Percentiles rank a stretch among this genome's conserved stretches.
These are phyloP conservation scores for Phylloscopus trochilus DNA, from an alignment of 2,113 vertebrate genomes.

Conservation along the genomic window DNA sequence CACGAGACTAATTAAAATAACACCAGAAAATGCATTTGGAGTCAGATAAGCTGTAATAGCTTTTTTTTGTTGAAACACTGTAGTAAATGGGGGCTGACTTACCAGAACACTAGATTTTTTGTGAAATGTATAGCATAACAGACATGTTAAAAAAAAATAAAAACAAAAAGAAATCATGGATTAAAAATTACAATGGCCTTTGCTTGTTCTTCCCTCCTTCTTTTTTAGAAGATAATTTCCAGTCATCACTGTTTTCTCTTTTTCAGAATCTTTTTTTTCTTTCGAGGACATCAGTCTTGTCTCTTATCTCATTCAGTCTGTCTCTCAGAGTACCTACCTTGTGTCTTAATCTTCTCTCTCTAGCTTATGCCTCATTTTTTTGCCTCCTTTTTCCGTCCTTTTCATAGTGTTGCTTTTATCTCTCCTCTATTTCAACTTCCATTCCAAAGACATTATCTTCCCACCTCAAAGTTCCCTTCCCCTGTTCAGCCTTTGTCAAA, in stretches of 20 bases:
- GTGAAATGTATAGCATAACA: neutral
- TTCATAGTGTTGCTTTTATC: neutral
- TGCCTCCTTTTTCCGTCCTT: neutral
- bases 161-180: neutral
- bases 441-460: neutral
- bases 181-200: neutral
- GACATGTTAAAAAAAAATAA: neutral
- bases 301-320: neutral
- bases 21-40: neutral
- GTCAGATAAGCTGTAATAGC: neutral
- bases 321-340: neutral
- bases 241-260: neutral
- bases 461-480: neutral
- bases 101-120: neutral
- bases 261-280: neutral
- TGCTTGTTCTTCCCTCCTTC: neutral
- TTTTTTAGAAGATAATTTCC: neutral
- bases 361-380: neutral
- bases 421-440: neutral
- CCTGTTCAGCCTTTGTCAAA: neutral
- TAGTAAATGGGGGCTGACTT: neutral
- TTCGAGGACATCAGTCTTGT: neutral
- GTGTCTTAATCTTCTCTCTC: neutral
- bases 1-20: neutral
- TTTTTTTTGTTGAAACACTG: neutral